Percentiles rank a stretch among this genome's conserved stretches.
Conservation (phyloP, 2,888 invertebrate species). For the Bimastos eiseni region DNA sequence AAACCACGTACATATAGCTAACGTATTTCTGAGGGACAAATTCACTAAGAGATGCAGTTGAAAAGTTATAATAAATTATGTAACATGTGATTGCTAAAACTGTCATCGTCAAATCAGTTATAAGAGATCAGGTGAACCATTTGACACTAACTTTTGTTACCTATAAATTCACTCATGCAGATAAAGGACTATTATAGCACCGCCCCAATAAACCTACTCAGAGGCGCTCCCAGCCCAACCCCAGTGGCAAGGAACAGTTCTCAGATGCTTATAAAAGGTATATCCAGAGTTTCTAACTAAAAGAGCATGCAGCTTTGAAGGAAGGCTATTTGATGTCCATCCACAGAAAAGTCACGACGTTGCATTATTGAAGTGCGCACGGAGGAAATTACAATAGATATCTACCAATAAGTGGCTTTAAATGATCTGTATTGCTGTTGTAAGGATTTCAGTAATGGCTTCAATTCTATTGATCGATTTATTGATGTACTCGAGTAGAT, state of each 20-base stretch:
- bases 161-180: too few species aligned
- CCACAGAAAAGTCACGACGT: too few species aligned
- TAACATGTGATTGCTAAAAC: not conserved
- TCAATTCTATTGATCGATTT: not conserved
- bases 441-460: not conserved
- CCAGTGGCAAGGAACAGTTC: too few species aligned
- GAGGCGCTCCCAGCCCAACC: too few species aligned
- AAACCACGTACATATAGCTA: not conserved
- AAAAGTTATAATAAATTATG: not conserved
- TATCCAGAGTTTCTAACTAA: too few species aligned
- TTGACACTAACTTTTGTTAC: not conserved
- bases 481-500: not conserved
- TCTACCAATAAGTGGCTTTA: not conserved
- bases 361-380: too few species aligned
- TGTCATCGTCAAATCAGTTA: not conserved
- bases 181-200: too few species aligned
- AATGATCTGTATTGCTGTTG: not conserved
- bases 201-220: too few species aligned
- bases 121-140: not conserved
- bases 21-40: not conserved
- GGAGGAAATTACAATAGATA: too few species aligned
- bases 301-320: too few species aligned
- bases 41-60: not conserved
- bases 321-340: too few species aligned
- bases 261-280: too few species aligned